These are phyloP conservation scores for Agrypnus murinus DNA, from an alignment of 2,888 invertebrate genomes.

Conservation along the genomic window DNA sequence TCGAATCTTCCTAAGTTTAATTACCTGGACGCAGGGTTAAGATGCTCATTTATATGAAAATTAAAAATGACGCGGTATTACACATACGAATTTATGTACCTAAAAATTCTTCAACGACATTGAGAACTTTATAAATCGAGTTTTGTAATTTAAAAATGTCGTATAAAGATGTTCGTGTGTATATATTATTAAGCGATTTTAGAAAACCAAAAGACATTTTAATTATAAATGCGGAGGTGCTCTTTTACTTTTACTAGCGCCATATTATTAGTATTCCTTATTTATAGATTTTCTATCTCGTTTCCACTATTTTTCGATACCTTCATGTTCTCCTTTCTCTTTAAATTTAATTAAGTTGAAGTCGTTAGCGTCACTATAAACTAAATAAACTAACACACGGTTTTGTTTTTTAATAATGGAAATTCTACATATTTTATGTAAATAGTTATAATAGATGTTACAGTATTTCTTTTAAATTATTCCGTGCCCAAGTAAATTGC, in stretches of 20 bases:
- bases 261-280: slow-evolving; percentile 40
- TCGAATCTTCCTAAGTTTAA: slow-evolving; percentile 40
- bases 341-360: slow-evolving; percentile 52
- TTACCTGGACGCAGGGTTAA: slow-evolving; percentile 36
- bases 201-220: slow-evolving; percentile 43
- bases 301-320: slow-evolving; percentile 24
- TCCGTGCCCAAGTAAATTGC: slow-evolving; percentile 35
- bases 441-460: slow-evolving; percentile 34
- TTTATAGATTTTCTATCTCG: slow-evolving; percentile 36
- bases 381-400: slow-evolving; percentile 40
- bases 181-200: slow-evolving; percentile 47
- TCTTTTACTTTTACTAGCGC: slow-evolving; percentile 41
- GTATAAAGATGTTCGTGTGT: slow-evolving; percentile 42
- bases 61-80: slow-evolving; percentile 42
- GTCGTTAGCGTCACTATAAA: slow-evolving; percentile 48
- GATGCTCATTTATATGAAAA: slow-evolving; percentile 42
- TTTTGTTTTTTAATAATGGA: slow-evolving; percentile 43
- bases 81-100: slow-evolving; percentile 36
- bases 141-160: slow-evolving; percentile 49
- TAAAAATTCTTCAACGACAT: slow-evolving; percentile 45
- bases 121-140: slow-evolving; percentile 42
- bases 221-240: slow-evolving; percentile 41
- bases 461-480: slow-evolving; percentile 28
- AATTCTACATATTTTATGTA: slow-evolving; percentile 33
- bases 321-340: slow-evolving; percentile 35